Evolutionary conservation across 1,140 invertebrate genomes (phyloP), one percentile per base, ranked within the genome.

Genomic region (Thereuonema tuberculata): DNA sequence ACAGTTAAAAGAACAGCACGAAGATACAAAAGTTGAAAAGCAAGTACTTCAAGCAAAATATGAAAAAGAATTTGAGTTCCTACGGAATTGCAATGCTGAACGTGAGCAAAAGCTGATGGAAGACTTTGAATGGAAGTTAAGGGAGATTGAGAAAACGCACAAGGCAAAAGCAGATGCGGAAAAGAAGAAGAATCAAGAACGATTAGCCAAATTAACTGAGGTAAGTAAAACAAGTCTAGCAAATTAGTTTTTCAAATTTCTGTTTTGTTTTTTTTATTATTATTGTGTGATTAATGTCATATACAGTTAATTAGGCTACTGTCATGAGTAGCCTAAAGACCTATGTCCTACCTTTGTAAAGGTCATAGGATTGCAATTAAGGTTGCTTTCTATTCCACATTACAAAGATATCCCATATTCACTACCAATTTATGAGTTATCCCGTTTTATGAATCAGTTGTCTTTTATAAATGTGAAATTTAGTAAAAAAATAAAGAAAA

Each of bases 91-190:
- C 3, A 77, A 75, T 65, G 72, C 74, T 62, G 70, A 78, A 23
- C 75, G 80, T 59, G 81, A 84, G 67, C 79, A 82, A 58, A 76
- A 80, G 63, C 68, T 83, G 21, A 70, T 84, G 66, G 79, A 82
- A 56, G 82, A 84, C 68, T 83, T 82, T 63, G 82, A 84, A 70
- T 83, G 82, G 81, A 82, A 84, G 67, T 67, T 84, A 29, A 68
- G 81, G 47, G 80, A 83, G 69, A 81, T 83, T 61, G 78, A 83
- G 67, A 74, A 77, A 58, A 72, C 71, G 20, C 82, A 80, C 65
- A 84, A 84, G 67, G 77, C 77, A 63, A 77, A 78, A 64, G 62
- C 81, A 17, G 77, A 80, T 54, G 79, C 80, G 48, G 71, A 69
- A 56, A 63, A 74, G 72, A 65, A 77, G 76, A 63, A 72, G 70